Conservation (phyloP, 2,113 vertebrate genomes). For the Melospiza melodia region DNA sequence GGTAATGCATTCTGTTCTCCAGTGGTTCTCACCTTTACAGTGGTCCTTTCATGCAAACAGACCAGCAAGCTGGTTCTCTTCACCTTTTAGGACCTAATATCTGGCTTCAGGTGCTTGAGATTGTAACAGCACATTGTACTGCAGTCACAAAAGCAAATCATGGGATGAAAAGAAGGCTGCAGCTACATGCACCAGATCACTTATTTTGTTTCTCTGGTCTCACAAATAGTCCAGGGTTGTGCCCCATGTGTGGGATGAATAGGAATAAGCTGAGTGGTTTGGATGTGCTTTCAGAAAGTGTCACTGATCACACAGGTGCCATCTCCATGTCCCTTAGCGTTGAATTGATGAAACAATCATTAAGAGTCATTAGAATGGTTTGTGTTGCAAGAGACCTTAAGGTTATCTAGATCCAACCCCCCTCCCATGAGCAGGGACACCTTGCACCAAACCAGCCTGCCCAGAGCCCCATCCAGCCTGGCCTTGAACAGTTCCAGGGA, state of each 20-base stretch:
- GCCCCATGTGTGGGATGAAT: fast-evolving
- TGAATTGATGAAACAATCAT: not conserved
- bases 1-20: not conserved
- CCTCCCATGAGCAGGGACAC: not conserved
- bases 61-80: not conserved
- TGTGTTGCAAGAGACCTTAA: not conserved
- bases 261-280: not conserved
- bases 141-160: not conserved
- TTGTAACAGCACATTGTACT: not conserved
- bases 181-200: not conserved
- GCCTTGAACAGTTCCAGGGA: not conserved
- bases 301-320: not conserved
- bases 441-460: not conserved
- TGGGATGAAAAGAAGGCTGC: not conserved
- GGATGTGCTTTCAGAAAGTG: not conserved
- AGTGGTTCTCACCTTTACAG: not conserved
- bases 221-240: not conserved
- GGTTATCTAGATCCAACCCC: not conserved
- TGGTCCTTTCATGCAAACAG: not conserved
- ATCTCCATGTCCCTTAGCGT: not conserved
- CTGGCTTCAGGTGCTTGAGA: not conserved
- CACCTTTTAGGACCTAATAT: not conserved
- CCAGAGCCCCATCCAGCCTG: not conserved
- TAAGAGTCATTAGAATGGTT: not conserved
- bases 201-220: not conserved